These are phyloP conservation scores for Buceros bicornis DNA, from an alignment of 2,797 vertebrate genomes.

Conservation along the genomic window DNA sequence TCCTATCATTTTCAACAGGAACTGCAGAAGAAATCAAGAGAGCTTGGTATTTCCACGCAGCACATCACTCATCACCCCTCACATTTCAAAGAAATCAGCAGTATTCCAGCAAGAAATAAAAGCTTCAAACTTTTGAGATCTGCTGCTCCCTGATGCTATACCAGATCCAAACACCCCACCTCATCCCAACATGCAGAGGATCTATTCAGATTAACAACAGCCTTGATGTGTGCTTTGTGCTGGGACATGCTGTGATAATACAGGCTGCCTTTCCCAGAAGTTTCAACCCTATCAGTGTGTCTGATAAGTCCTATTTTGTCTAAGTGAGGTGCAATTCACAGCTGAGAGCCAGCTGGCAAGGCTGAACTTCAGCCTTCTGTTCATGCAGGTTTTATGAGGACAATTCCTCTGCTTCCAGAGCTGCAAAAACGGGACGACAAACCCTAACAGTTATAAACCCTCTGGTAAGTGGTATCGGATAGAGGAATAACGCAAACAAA, in stretches of 20 bases:
- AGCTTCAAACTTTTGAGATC: neutral
- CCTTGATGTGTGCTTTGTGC: fast-evolving
- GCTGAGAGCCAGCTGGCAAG: neutral
- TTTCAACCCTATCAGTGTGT: neutral
- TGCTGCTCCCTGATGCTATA: neutral
- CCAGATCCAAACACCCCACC: neutral
- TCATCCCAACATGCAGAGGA: neutral
- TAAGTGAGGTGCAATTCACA: neutral
- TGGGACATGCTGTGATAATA: fast-evolving
- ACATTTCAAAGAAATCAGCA: neutral
- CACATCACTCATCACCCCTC: neutral
- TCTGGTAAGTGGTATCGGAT: neutral
- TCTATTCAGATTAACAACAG: neutral
- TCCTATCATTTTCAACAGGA: neutral
- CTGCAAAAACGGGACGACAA: neutral
- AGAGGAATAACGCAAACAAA: neutral
- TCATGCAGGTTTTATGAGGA: neutral
- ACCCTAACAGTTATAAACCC: neutral
- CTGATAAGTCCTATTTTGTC: neutral
- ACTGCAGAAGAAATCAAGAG: neutral
- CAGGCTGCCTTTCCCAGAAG: neutral
- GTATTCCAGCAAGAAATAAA: neutral
- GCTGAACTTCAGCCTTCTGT: neutral
- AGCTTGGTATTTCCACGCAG: neutral
- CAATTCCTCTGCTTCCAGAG: neutral